phyloP scores from a whole-genome alignment of 37 sponge, comb jelly and placozoan species.

The Hormiphora californensis region DNA sequence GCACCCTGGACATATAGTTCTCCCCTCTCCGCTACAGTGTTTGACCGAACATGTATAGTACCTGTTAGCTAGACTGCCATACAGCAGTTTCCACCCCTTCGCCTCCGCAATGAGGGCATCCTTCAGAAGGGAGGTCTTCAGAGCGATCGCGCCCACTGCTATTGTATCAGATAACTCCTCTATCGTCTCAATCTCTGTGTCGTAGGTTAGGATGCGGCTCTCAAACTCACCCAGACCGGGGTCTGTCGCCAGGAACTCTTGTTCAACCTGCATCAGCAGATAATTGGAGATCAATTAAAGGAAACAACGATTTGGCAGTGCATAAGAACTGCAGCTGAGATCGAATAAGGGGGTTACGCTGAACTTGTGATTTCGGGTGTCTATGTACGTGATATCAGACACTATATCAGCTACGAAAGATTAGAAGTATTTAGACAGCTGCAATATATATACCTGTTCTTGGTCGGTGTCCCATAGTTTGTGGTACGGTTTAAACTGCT shows the following conservation, averaged over 20 bases:
- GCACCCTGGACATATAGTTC: no score
- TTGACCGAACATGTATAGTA: no score
- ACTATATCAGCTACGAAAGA: no score
- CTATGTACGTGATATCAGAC: no score
- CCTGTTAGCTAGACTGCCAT: conserved; percentile 62
- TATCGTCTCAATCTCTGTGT: conserved; percentile 63
- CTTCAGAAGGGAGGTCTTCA: conserved; percentile 69
- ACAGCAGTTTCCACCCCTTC: conserved; percentile 81
- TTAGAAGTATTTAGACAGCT: no score
- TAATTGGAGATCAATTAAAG: no score
- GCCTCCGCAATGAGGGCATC: conserved; percentile 84
- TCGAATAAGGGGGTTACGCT: no score
- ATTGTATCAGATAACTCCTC: conserved; percentile 60
- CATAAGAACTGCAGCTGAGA: no score
- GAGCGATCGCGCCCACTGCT: conserved; percentile 43
- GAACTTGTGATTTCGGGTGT: no score
- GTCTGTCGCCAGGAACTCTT: conserved; percentile 59
- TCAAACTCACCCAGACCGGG: conserved; percentile 80
- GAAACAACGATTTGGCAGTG: no score
- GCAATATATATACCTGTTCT: no score
- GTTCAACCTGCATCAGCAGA: conserved; percentile 44
- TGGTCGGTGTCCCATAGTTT: conserved; percentile 45
- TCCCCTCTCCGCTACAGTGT: no score
- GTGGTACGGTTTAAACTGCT: conserved; percentile 55
- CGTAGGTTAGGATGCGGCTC: conserved; percentile 72